Evolutionary conservation across 2,888 invertebrate genomes (phyloP).

Genomic region (Coelinius sp.): DNA sequence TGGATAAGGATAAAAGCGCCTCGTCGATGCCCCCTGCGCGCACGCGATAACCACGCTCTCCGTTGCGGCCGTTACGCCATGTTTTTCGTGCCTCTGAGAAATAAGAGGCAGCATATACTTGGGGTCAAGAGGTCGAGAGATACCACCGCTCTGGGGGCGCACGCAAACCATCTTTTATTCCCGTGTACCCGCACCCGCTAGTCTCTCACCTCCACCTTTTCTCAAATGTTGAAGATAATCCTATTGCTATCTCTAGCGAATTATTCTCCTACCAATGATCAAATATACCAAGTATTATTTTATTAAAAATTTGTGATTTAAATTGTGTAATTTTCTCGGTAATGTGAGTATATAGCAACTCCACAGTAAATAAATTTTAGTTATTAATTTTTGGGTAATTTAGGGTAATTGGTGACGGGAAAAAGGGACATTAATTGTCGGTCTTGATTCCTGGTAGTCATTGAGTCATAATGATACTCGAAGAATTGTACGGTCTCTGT

Average conservation of each 20-base stretch:
- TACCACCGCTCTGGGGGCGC: slow-evolving; percentile 50
- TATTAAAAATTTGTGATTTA: not conserved
- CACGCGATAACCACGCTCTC: slow-evolving; percentile 62
- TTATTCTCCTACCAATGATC: not conserved
- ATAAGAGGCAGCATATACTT: slow-evolving; percentile 30
- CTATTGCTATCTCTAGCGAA: slow-evolving; percentile 16
- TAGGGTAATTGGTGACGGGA: too few relatives aligned
- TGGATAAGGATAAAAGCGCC: slow-evolving; percentile 54
- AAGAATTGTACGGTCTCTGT: too few relatives aligned
- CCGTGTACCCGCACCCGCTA: slow-evolving; percentile 22
- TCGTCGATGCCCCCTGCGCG: slow-evolving; percentile 68
- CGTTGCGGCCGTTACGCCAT: slow-evolving; percentile 48
- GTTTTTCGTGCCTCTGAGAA: slow-evolving; percentile 32
- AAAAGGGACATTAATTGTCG: too few relatives aligned
- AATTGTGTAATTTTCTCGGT: not conserved
- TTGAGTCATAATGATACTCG: too few relatives aligned
- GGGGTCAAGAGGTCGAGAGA: slow-evolving; percentile 46
- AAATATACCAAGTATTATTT: not conserved
- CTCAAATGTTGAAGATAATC: slow-evolving; percentile 14
- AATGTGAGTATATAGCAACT: too few relatives aligned
- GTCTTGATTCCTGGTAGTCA: too few relatives aligned
- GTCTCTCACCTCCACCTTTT: slow-evolving; percentile 18
- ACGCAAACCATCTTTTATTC: slow-evolving; percentile 60
- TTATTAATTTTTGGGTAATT: too few relatives aligned
- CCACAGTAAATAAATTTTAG: too few relatives aligned